phyloP scores from a whole-genome alignment of 2,797 vertebrate genomes.

The Siniperca obscura region DNA sequence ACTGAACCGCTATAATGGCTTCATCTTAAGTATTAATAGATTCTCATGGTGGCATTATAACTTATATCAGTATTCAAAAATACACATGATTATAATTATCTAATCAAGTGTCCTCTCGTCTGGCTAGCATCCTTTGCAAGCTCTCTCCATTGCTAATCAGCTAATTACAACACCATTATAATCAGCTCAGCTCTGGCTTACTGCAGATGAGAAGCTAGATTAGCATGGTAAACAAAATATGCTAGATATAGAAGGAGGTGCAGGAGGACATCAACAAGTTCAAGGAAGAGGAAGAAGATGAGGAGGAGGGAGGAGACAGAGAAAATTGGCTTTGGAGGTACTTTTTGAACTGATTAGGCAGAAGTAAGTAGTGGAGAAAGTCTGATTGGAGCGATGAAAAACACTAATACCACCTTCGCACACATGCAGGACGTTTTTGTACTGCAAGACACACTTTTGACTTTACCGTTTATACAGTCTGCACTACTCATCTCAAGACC shows the following conservation, averaged over 20 bases:
- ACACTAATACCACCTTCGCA: too few species aligned
- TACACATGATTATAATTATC: constrained; percentile 64
- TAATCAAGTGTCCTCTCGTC: constrained; percentile 71
- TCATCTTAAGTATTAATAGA: constrained; percentile 29
- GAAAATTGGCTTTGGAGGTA: neutral
- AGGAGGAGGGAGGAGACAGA: neutral
- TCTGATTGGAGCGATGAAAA: neutral
- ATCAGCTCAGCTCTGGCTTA: constrained; percentile 59
- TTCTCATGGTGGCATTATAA: constrained; percentile 35
- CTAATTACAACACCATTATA: constrained; percentile 69
- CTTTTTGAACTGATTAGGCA: neutral
- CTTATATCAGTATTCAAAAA: constrained; percentile 58
- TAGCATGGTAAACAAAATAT: constrained; percentile 54
- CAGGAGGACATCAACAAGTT: constrained; percentile 3
- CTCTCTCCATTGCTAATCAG: constrained; percentile 67
- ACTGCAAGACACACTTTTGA: neutral
- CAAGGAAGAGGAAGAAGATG: neutral
- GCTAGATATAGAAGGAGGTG: constrained; percentile 6
- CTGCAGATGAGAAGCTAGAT: constrained; percentile 54
- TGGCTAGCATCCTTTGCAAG: constrained; percentile 67
- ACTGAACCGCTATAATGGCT: neutral
- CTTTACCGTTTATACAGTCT: neutral
- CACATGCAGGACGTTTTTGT: neutral
- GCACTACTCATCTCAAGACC: neutral
- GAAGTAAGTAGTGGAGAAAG: neutral